A percentile compares a stretch with the other conserved stretches of the same genome.
phyloP scores from a whole-genome alignment of 2,113 vertebrate species.

The Bombycilla garrulus region DNA sequence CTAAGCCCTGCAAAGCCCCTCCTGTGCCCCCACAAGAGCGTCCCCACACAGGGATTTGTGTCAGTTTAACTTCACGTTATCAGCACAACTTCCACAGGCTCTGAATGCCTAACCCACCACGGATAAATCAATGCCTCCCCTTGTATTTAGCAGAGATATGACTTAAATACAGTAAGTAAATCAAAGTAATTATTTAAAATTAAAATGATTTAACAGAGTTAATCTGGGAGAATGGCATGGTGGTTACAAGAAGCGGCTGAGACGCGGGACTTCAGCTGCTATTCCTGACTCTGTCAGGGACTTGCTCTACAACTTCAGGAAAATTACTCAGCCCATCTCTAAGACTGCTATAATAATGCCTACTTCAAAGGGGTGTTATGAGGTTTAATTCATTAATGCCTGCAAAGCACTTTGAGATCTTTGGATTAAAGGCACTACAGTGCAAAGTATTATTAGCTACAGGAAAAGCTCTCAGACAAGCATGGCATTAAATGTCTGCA shows the following conservation, averaged over 20 bases:
- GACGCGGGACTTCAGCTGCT: not conserved
- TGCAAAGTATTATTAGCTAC: slow-evolving; percentile 51
- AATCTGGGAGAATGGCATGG: not conserved
- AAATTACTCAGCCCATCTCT: slow-evolving; percentile 53
- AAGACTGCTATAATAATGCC: slow-evolving; percentile 57
- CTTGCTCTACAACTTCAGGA: slow-evolving; percentile 52
- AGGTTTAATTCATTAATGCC: slow-evolving; percentile 66
- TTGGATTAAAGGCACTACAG: slow-evolving; percentile 58
- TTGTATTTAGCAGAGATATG: slow-evolving; percentile 54
- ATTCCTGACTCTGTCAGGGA: slow-evolving; percentile 45
- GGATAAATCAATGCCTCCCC: slow-evolving; percentile 49
- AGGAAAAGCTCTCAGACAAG: slow-evolving; percentile 55
- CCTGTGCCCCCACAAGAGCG: not conserved
- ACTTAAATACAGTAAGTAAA: slow-evolving; percentile 60
- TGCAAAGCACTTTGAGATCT: slow-evolving; percentile 61
- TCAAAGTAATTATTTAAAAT: slow-evolving; percentile 69
- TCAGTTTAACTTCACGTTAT: slow-evolving; percentile 25
- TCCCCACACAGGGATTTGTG: slow-evolving; percentile 48
- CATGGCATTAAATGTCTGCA: slow-evolving; percentile 8
- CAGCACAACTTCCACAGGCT: not conserved
- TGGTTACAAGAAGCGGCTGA: not conserved
- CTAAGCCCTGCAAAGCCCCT: slow-evolving; percentile 10
- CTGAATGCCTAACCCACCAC: slow-evolving; percentile 32
- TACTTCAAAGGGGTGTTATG: slow-evolving; percentile 65
- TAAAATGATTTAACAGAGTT: slow-evolving; percentile 54